Evolutionary conservation across 2,113 vertebrate species (phyloP), one percentile per base, ranked within the genome.

Genomic region (Alosa alosa): DNA sequence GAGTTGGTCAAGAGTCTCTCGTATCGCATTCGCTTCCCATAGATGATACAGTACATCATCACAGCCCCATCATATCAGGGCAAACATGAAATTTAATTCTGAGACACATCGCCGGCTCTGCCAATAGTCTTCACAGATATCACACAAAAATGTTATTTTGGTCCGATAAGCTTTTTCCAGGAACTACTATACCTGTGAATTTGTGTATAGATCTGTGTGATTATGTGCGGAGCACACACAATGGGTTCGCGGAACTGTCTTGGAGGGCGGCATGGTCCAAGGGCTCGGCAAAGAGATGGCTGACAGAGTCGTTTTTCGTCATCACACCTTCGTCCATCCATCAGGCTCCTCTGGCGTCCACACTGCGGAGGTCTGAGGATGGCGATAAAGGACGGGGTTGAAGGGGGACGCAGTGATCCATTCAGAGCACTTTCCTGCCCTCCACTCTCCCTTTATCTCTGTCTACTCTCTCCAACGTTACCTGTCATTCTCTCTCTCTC

Each of bases 291-390:
- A 50, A 50, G 47, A 83, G 9, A 83, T 31, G 46, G 31, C 72
- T 83, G 81, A 83, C 57, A 86, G 46, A 20, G 36, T 86, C 46
- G 22, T 83, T 86, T 86, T 85, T 82, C 82, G 60, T 86, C 57
- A 68, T 86, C 60, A 7, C 60, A 72, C 47, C 81, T 82, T 52
- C 50, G 44, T 52, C 60, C 47, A 83, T 86, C 83, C 60, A 83
- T 86, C 85, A 83, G 57, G 75, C 49, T 83, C 82, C 60, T 5
- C 82, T 86, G 46, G 45, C 85, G 44, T 83, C 72, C 72, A 22
- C 85, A 68, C 31, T 60, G 18, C 18, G 20, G 18, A 60, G 55
- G 18, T 60, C 55, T 72, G 75, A 82, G 60, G 20, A 52, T 72
- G 60, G 46, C 50, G 57, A 86, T 82, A 82, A 83, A 60, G 83